These are phyloP conservation scores for Forbesichthys agassizii DNA, from an alignment of 2,113 vertebrate genomes.

Conservation along the genomic window DNA sequence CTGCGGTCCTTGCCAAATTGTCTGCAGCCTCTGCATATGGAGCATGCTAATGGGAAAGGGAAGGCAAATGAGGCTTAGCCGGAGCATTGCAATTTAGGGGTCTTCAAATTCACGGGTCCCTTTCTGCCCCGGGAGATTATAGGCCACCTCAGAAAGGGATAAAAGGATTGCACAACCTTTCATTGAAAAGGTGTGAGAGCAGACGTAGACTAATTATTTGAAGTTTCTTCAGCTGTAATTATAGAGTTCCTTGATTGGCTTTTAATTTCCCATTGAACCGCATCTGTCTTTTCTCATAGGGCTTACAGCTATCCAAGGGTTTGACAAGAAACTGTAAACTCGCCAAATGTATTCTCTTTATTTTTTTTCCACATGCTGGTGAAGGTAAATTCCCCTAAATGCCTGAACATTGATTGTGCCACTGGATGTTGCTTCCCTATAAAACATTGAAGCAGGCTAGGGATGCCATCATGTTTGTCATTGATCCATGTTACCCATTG, in stretches of 20 bases:
- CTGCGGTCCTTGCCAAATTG: constrained; percentile 35
- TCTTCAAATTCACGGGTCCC: constrained; percentile 7
- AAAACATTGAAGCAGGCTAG: neutral
- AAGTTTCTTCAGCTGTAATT: neutral
- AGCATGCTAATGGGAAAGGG: constrained; percentile 50
- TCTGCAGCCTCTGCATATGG: constrained; percentile 40
- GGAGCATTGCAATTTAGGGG: constrained; percentile 25
- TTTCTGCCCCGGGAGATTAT: constrained; percentile 4
- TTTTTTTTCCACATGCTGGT: neutral
- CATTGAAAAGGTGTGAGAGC: neutral
- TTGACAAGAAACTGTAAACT: neutral
- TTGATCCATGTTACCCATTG: neutral
- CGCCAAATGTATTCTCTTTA: neutral
- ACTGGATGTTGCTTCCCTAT: neutral
- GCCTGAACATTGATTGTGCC: neutral
- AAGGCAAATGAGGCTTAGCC: constrained; percentile 56
- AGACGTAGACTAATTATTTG: constrained; percentile 2
- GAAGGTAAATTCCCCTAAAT: neutral
- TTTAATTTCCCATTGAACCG: constrained; percentile 11
- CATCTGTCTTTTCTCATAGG: neutral
- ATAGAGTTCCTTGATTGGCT: neutral
- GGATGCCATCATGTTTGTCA: neutral
- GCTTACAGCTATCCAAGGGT: neutral
- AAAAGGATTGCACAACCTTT: neutral
- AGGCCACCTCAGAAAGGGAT: constrained; percentile 10